phyloP scores from a whole-genome alignment of 2,797 vertebrate genomes.

The Peromyscus eremicus region DNA sequence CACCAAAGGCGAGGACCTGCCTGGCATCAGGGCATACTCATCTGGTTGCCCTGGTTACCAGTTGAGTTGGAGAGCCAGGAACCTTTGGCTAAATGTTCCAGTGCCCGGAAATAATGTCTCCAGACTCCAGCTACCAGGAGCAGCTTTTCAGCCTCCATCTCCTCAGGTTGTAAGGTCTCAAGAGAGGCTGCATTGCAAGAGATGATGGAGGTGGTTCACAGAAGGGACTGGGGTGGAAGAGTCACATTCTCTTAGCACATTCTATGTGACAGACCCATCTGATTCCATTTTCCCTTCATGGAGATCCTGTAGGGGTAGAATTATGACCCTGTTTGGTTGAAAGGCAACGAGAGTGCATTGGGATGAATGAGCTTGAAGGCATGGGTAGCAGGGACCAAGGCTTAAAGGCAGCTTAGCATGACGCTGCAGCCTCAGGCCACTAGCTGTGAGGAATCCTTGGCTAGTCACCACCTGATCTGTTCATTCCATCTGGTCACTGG shows the following conservation, averaged over 20 bases:
- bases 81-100: neutral
- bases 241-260: neutral
- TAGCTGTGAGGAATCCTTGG: slow-evolving; percentile 23
- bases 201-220: too few species aligned
- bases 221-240: neutral
- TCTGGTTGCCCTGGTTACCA: neutral
- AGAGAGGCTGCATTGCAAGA: neutral
- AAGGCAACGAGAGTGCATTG: neutral
- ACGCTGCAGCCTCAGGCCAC: neutral
- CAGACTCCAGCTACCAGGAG: neutral
- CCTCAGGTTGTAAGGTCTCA: neutral
- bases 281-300: neutral
- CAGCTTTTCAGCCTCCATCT: neutral
- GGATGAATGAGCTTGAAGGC: neutral
- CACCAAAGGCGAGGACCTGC: neutral
- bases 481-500: slow-evolving; percentile 55
- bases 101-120: neutral
- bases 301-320: neutral
- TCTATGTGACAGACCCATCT: neutral
- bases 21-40: neutral
- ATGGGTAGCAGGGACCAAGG: neutral
- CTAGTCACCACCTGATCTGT: neutral
- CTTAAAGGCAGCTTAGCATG: neutral
- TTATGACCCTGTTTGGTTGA: neutral
- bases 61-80: neutral